Conservation (phyloP, 2,888 invertebrate species). For the Dryadula phaetusa region DNA sequence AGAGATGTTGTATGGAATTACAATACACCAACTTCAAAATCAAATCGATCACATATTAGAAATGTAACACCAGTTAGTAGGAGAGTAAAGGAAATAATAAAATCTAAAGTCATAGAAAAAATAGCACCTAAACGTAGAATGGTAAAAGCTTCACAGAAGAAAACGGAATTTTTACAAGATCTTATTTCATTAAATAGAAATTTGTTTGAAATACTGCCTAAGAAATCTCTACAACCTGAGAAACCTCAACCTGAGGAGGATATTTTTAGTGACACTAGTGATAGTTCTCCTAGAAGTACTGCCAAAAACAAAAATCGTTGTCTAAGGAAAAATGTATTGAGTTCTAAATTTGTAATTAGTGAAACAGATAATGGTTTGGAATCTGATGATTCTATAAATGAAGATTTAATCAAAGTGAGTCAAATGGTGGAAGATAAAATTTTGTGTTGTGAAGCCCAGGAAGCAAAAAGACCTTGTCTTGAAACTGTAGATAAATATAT, state of each 20-base stretch:
- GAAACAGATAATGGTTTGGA: constrained; percentile 72
- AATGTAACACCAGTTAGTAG: constrained; percentile 73
- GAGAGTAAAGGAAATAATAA: constrained; percentile 61
- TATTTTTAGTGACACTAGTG: constrained; percentile 67
- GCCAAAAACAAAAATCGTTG: constrained; percentile 62
- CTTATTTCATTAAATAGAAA: constrained; percentile 76
- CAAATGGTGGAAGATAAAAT: constrained; percentile 77
- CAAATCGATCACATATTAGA: constrained; percentile 58
- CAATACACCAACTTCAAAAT: constrained; percentile 76
- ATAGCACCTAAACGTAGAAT: constrained; percentile 64
- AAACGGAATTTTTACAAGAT: constrained; percentile 72
- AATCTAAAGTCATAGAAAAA: constrained; percentile 64
- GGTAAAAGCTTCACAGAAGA: constrained; percentile 62
- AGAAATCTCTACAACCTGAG: constrained; percentile 51
- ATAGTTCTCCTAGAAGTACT: constrained; percentile 69
- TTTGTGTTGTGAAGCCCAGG: constrained; percentile 53
- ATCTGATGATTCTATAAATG: constrained; percentile 82
- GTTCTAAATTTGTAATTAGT: constrained; percentile 71
- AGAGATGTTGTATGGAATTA: constrained; percentile 81
- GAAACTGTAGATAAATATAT: constrained; percentile 49
- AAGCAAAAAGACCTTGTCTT: constrained; percentile 57
- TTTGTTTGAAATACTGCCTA: constrained; percentile 66
- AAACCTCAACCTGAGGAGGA: constrained; percentile 71
- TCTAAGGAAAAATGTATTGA: constrained; percentile 73
- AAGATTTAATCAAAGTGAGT: constrained; percentile 76